Conservation (phyloP, 2,888 invertebrate genomes). For the Alloplasta piceator region DNA sequence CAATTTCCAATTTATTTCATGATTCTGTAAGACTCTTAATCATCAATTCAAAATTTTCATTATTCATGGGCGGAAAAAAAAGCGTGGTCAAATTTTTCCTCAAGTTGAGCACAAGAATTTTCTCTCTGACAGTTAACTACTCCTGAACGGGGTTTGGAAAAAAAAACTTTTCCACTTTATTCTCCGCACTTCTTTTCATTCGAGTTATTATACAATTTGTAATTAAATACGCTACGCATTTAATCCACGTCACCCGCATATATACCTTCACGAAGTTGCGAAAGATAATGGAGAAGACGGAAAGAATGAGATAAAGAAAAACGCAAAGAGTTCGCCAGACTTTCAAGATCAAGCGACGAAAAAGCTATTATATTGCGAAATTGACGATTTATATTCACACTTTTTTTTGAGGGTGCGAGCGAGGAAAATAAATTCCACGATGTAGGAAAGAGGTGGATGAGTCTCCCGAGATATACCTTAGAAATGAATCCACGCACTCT, state of each 20-base stretch:
- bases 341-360: background rate
- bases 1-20: too few relatives aligned
- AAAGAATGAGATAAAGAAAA: constrained; percentile 1
- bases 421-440: constrained; percentile 8
- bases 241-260: background rate
- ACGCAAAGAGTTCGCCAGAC: background rate
- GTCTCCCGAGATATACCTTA: too few relatives aligned
- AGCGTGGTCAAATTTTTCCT: too few relatives aligned
- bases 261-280: background rate
- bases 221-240: constrained; percentile 2
- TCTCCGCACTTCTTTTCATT: background rate
- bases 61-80: too few relatives aligned
- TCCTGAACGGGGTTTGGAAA: background rate
- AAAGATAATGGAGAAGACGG: background rate
- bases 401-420: background rate
- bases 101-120: too few relatives aligned
- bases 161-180: background rate
- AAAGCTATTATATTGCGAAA: constrained; percentile 2
- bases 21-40: too few relatives aligned
- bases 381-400: constrained; percentile 25
- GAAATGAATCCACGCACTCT: too few relatives aligned
- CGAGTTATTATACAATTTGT: constrained; percentile 8
- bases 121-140: too few relatives aligned
- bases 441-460: background rate
- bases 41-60: too few relatives aligned